Evolutionary conservation across 1,140 invertebrate genomes (phyloP).

Genomic region (Zophobas morio): DNA sequence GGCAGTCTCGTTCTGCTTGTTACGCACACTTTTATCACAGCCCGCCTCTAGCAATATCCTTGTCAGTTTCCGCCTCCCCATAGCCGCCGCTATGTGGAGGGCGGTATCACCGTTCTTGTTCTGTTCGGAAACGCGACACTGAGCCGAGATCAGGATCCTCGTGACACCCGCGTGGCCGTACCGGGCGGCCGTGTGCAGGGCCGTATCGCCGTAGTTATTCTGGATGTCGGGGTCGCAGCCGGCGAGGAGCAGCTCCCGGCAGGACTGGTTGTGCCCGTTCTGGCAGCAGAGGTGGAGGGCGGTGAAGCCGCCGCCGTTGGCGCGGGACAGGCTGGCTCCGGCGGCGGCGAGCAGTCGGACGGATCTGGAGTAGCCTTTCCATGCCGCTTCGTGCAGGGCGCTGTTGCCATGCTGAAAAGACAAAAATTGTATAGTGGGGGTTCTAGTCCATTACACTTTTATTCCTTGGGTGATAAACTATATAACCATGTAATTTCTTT

Average conservation of each 20-base stretch:
- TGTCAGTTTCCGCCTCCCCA: constrained; percentile 93
- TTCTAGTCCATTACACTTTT: neutral
- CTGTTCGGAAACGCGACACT: constrained; percentile 88
- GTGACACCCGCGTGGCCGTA: constrained; percentile 97
- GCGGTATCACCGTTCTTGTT: constrained; percentile 98
- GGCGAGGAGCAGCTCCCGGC: constrained; percentile 87
- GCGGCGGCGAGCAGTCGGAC: constrained; percentile 83
- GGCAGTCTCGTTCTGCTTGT: constrained; percentile 94
- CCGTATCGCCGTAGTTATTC: constrained; percentile 97
- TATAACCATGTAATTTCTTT: no score
- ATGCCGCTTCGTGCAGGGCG: constrained; percentile 92
- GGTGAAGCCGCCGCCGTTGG: constrained; percentile 92
- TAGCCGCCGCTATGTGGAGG: constrained; percentile 93
- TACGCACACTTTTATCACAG: constrained; percentile 83
- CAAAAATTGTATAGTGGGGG: neutral
- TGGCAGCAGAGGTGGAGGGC: constrained; percentile 95
- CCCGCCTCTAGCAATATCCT: constrained; percentile 91
- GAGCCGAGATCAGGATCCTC: constrained; percentile 92
- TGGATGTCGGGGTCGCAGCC: constrained; percentile 90
- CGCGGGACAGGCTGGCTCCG: constrained; percentile 79
- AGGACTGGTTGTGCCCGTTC: constrained; percentile 97
- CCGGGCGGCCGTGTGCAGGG: constrained; percentile 94
- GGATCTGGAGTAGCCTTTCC: constrained; percentile 93
- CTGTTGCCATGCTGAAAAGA: constrained; percentile 91
- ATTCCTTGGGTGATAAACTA: no score